Conservation (phyloP, 2,797 vertebrate genomes). For the Cossypha polioptera region DNA sequence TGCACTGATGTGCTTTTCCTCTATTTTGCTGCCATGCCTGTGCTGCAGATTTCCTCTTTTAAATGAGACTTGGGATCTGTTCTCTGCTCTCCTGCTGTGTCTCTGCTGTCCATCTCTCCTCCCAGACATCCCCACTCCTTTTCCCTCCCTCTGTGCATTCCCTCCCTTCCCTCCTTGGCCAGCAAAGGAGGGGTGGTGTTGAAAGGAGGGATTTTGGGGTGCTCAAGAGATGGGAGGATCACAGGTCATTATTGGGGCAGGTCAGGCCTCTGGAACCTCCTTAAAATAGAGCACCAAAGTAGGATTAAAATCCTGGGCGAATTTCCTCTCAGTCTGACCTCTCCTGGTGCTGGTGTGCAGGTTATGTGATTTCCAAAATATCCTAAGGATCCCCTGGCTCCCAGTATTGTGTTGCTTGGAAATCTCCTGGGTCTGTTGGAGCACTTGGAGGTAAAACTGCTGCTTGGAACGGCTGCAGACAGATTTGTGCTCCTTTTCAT, state of each 20-base stretch:
- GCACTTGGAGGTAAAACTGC: neutral
- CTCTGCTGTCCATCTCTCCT: neutral
- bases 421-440: neutral
- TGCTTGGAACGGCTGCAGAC: neutral
- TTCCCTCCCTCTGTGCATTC: neutral
- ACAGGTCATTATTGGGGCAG: neutral
- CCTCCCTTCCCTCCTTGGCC: neutral
- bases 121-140: neutral
- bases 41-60: neutral
- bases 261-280: neutral
- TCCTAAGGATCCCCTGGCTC: neutral
- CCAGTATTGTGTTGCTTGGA: neutral
- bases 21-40: neutral
- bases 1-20: constrained; percentile 27
- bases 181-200: neutral
- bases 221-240: neutral
- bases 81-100: neutral
- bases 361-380: neutral
- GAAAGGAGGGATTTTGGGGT: neutral
- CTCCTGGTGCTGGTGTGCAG: neutral
- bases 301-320: neutral
- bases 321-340: neutral
- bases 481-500: constrained; percentile 30
- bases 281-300: neutral
- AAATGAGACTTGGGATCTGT: neutral